Percentiles rank a stretch among this genome's conserved stretches.
Conservation (phyloP, 2,888 invertebrate species). For the Oxycera nigricornis region DNA sequence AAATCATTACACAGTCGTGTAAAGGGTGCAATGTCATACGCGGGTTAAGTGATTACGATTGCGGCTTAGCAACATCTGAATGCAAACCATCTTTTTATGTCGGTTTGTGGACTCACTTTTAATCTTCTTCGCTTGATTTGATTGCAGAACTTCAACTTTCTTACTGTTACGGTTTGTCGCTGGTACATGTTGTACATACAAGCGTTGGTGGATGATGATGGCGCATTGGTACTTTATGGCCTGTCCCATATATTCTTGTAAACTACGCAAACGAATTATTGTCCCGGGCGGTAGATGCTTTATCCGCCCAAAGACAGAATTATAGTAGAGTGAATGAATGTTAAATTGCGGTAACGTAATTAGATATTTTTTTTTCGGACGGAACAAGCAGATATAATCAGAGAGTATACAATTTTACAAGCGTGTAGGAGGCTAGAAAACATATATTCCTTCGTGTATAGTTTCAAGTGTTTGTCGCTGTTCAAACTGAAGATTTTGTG, state of each 20-base stretch:
- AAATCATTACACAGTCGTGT: not conserved
- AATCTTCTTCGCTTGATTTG: not conserved
- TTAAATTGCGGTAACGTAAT: not conserved
- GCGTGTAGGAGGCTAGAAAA: not conserved
- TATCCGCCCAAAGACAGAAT: not conserved
- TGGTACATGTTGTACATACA: not conserved
- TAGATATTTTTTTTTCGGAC: not conserved
- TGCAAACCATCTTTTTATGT: slow-evolving; percentile 1
- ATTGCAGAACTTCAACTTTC: not conserved
- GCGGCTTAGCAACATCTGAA: not conserved
- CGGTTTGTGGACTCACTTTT: not conserved
- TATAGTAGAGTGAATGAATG: not conserved
- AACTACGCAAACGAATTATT: not conserved
- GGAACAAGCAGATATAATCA: not conserved
- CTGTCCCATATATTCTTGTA: not conserved
- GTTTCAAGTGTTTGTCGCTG: too few relatives aligned
- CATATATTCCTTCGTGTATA: too few relatives aligned
- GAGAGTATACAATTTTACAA: not conserved
- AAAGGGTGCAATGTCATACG: not conserved
- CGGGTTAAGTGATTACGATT: not conserved
- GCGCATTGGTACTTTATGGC: not conserved
- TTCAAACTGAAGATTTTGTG: not conserved
- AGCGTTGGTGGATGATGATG: not conserved
- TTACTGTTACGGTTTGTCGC: too few relatives aligned
- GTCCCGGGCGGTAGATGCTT: not conserved